Evolutionary conservation across 2,797 vertebrate species (phyloP).

Genomic region (Amniataba percoides): DNA sequence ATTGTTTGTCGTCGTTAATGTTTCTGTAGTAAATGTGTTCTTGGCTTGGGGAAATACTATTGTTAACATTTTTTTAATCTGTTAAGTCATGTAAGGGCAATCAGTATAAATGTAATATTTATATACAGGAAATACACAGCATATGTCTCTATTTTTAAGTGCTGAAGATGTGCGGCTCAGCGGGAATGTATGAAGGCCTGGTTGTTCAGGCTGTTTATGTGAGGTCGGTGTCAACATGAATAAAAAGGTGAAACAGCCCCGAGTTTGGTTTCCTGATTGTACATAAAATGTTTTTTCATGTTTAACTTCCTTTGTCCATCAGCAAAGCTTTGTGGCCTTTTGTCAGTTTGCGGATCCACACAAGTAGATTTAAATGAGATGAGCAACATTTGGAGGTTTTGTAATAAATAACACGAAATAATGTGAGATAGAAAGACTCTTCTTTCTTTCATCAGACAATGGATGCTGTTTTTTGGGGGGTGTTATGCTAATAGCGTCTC

Average conservation of each 20-base stretch:
- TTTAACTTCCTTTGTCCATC: background rate
- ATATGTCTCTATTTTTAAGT: slow-evolving; percentile 70
- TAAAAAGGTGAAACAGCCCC: slow-evolving; percentile 55
- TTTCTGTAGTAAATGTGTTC: slow-evolving; percentile 39
- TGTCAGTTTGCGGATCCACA: background rate
- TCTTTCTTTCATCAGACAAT: slow-evolving; percentile 16
- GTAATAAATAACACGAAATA: background rate
- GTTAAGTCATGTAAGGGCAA: slow-evolving; percentile 69
- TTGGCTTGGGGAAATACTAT: slow-evolving; percentile 27
- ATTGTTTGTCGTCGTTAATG: slow-evolving; percentile 16
- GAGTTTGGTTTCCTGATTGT: background rate
- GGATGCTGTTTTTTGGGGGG: slow-evolving; percentile 38
- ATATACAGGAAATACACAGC: slow-evolving; percentile 61
- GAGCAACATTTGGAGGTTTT: background rate
- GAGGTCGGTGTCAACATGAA: slow-evolving; percentile 61
- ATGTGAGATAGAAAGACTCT: slow-evolving; percentile 32
- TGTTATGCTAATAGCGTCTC: slow-evolving; percentile 77
- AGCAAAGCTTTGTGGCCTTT: no score
- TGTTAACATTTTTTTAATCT: slow-evolving; percentile 30
- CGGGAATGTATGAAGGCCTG: slow-evolving; percentile 66
- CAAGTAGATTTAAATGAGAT: background rate
- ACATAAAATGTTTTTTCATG: no score
- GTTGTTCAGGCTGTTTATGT: slow-evolving; percentile 60
- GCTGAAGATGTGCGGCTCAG: slow-evolving; percentile 51
- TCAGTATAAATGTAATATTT: slow-evolving; percentile 75